Evolutionary conservation across 2,797 vertebrate genomes (phyloP), one percentile per base, ranked within the genome.

Genomic region (Coregonus suidteri): DNA sequence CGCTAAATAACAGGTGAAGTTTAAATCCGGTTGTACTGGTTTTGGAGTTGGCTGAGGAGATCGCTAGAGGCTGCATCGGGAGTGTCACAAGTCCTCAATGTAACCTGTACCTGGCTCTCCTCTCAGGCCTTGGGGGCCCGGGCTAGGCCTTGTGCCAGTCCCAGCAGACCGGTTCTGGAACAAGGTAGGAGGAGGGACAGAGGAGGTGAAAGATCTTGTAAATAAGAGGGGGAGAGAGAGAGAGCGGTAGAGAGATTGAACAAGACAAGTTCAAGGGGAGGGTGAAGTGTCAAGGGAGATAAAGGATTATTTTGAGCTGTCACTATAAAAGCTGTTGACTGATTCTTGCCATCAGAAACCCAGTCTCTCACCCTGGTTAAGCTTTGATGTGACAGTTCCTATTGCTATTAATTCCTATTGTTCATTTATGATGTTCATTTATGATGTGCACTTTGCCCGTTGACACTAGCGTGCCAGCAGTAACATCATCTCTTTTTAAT

Each of bases 21-120:
- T 84, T 88, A n/a, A 7, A 62, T 82, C 86, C 71, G 80, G 91
- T 90, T 5, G 6, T 84, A 81, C 89, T 64, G 89, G 90, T 91
- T 90, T 78, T 69, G 84, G 75, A 75, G 59, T 75, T 77, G 68
- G 47, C 59, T 71, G 51, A 70, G 59, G 16, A 67, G 54, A 75
- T 74, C 72, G 79, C 85, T 79, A 84, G 74, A 75, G 71, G 0
- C 25, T 69, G 54, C 47, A n/a, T 51, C 6, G 34, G 53, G 18
- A 4, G 4, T 52, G 35, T 71, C 62, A 59, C 6, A 56, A 37
- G 66, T 47, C 83, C 81, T 66, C 3, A 31, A 18, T 53, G 52
- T 82, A 73, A 82, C 82, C 85, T 75, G 59, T 65, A 16, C 25
- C 64, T 20, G 1, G 56, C 75, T 81, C 78, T 69, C 69, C 74